These are phyloP conservation scores for Saccostrea echinata DNA, from an alignment of 1,140 invertebrate species.

Conservation along the genomic window DNA sequence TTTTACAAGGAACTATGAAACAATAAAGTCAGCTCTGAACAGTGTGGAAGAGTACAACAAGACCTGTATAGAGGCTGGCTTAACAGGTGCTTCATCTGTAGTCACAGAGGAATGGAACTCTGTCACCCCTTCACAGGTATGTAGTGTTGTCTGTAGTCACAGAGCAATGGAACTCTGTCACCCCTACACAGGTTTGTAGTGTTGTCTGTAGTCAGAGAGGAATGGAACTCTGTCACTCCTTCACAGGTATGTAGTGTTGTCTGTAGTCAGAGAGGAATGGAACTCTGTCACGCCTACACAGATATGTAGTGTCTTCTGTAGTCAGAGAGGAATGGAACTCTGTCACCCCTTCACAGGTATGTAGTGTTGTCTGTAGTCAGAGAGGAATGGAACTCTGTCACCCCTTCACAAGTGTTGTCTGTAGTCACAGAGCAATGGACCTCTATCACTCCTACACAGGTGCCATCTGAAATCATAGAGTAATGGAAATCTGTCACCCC, in stretches of 20 bases:
- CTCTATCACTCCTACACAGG: conserved; percentile 85
- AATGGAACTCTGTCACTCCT: conserved; percentile 91
- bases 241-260: conserved; percentile 85
- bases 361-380: conserved; percentile 80
- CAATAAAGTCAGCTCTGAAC: conserved; percentile 86
- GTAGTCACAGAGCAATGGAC: too few relatives aligned
- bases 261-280: conserved; percentile 90
- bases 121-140: conserved; percentile 84
- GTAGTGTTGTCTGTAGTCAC: conserved; percentile 82
- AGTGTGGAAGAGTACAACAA: conserved; percentile 90
- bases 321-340: conserved; percentile 85
- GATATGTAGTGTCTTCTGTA: conserved; percentile 64
- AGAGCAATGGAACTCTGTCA: conserved; percentile 91
- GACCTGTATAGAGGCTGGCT: conserved; percentile 89
- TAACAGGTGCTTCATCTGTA: conserved; percentile 88
- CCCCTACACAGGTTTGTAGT: conserved; percentile 82
- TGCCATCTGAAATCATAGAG: too few relatives aligned
- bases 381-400: too few relatives aligned
- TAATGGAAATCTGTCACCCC: conserved; percentile 91
- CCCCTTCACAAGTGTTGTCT: conserved; percentile 83
- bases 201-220: conserved; percentile 87
- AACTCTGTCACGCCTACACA: conserved; percentile 86
- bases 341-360: conserved; percentile 84
- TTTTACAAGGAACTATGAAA: conserved; percentile 92
- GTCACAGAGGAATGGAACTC: conserved; percentile 92